Evolutionary conservation across 2,113 vertebrate genomes (phyloP).

Genomic region (Camelus bactrianus): DNA sequence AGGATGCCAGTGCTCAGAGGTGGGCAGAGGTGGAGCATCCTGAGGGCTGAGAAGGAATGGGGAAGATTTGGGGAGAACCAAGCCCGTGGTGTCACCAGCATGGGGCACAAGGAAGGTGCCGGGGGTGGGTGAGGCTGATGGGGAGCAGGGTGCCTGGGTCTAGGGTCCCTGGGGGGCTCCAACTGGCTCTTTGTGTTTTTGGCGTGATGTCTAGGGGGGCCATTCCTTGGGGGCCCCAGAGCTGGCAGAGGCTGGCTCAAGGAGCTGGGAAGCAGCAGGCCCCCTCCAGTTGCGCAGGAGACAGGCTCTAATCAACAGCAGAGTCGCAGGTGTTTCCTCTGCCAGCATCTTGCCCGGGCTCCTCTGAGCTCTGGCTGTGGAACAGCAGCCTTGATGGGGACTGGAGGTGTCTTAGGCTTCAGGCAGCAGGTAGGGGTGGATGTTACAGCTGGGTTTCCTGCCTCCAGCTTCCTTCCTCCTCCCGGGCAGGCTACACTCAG

Average conservation of each 20-base stretch:
- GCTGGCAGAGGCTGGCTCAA: background rate
- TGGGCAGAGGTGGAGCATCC: background rate
- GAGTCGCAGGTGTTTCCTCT: background rate
- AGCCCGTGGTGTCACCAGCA: background rate
- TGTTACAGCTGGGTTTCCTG: background rate
- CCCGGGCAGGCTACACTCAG: accelerated
- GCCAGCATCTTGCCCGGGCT: background rate
- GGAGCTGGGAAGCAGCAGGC: background rate
- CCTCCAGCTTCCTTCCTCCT: background rate
- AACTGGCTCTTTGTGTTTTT: background rate
- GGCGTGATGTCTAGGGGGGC: background rate
- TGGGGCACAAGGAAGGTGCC: background rate
- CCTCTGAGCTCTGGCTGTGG: background rate
- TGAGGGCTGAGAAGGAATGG: background rate
- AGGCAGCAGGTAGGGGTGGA: background rate
- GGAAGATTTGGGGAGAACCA: background rate
- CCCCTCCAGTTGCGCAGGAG: background rate
- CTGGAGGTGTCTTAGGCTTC: background rate
- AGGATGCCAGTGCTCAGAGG: background rate
- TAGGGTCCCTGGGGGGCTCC: background rate
- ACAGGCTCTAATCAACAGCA: background rate
- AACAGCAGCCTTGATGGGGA: background rate
- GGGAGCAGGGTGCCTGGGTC: background rate
- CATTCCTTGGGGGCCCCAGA: background rate
- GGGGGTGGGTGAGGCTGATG: background rate